Evolutionary conservation across 2,113 vertebrate genomes (phyloP).

Genomic region (Formicarius rufipectus): DNA sequence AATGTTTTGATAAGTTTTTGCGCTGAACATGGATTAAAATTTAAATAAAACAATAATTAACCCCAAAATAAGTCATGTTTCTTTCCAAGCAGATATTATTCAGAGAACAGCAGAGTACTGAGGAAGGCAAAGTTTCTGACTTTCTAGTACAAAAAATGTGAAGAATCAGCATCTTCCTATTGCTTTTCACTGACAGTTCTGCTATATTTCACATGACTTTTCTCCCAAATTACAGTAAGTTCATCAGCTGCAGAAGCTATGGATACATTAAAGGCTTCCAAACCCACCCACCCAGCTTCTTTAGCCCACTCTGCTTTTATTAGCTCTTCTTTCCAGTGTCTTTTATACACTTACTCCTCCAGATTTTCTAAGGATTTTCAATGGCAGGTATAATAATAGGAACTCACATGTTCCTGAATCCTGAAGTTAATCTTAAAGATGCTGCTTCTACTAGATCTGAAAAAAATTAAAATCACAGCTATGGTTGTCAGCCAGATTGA

Average conservation of each 20-base stretch:
- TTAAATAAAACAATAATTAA: not conserved
- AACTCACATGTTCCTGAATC: not conserved
- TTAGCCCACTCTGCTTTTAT: not conserved
- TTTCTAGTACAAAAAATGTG: not conserved
- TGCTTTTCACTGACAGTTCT: not conserved
- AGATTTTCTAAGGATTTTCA: conserved; percentile 23
- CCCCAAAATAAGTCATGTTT: not conserved
- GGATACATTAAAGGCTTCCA: not conserved
- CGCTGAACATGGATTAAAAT: not conserved
- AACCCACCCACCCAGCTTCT: not conserved
- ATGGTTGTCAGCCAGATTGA: not conserved
- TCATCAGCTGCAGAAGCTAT: conserved; percentile 5
- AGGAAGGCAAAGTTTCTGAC: not conserved
- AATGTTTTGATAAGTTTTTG: not conserved
- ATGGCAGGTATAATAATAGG: conserved; percentile 13
- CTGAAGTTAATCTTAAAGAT: not conserved
- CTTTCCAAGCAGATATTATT: not conserved
- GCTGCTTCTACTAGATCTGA: not conserved
- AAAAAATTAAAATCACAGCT: not conserved
- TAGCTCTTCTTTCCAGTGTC: not conserved
- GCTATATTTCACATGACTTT: not conserved
- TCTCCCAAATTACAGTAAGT: not conserved
- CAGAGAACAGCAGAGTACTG: not conserved
- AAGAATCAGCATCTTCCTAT: not conserved
- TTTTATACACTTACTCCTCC: not conserved